Evolutionary conservation across 2,113 vertebrate genomes (phyloP).

Genomic region (Spheniscus mendiculus): DNA sequence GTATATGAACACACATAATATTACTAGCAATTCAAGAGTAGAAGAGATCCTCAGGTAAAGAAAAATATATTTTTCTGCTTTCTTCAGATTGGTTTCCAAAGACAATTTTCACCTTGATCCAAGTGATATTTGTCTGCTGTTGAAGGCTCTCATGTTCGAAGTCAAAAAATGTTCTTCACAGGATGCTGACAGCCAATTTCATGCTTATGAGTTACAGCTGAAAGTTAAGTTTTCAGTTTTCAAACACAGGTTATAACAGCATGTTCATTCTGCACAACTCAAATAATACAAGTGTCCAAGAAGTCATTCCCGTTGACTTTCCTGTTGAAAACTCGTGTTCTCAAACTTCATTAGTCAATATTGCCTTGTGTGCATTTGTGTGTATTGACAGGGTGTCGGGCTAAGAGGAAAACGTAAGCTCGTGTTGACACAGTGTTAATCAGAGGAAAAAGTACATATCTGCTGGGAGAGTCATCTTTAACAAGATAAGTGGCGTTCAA

Average conservation of each 20-base stretch:
- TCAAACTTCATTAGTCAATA: constrained; percentile 15
- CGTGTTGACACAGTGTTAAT: constrained; percentile 58
- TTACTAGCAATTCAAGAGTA: not conserved
- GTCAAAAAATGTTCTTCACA: not conserved
- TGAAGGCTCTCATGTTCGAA: not conserved
- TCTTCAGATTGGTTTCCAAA: not conserved
- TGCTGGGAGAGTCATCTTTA: constrained; percentile 20
- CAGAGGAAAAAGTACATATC: constrained; percentile 35
- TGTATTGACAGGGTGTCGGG: not conserved
- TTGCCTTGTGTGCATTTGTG: not conserved
- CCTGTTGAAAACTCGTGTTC: constrained; percentile 35
- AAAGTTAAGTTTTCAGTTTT: constrained; percentile 25
- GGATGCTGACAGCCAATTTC: not conserved
- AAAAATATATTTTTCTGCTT: not conserved
- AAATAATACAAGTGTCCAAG: constrained; percentile 53
- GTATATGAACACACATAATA: not conserved
- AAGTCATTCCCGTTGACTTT: constrained; percentile 59
- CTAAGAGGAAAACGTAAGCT: constrained; percentile 14
- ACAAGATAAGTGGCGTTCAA: not conserved
- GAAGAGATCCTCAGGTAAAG: not conserved
- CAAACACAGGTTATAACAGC: not conserved
- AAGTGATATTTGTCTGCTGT: not conserved
- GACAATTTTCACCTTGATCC: not conserved
- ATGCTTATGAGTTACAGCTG: not conserved
- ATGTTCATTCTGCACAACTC: constrained; percentile 56